Base-by-base conservation (phyloP, 2,888 invertebrate species). In the Tipula confusa region DNA sequence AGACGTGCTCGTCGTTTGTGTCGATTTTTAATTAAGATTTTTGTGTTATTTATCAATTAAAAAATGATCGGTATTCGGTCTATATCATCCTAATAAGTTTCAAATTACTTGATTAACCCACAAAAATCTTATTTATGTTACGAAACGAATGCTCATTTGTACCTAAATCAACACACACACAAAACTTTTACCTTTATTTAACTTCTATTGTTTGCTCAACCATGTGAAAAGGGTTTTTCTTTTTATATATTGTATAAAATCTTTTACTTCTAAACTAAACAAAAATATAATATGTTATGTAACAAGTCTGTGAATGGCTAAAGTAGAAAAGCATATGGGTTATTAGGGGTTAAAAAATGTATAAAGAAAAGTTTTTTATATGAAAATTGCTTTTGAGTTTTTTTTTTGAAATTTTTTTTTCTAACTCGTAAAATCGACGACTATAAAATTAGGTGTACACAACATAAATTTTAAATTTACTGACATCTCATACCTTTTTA, bases 221-320 rank as follows among this genome's bases (percentile, higher is more conserved):
- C 64, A 64, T 64, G 64, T 24, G 64, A 64, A 64, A 64, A 64
- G 64, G 64, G 64, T 64, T 64, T 64, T 64, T 38, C n/a, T n/a
- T n/a, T n/a, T n/a, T n/a, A n/a, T n/a, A n/a, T n/a, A n/a, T n/a
- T 31, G 7, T 31, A 64, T 24, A 24, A 9, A 18, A 64, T 64
- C 64, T 64, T 64, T 64, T 64, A 64, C 64, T 18, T 64, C 24
- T 64, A 24, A 64, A 64, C 64, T 64, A 64, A 64, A 64, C 64
- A 64, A 64, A 64, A 64, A 64, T 64, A n/a, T n/a, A n/a, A n/a
- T n/a, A n/a, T n/a, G n/a, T n/a, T n/a, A 64, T 64, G 64, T 64
- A 64, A 64, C 24, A 64, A 64, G 64, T 24, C 18, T 43, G 6
- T n/a, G 9, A 4, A 43, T n/a, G 4, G 7, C 6, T 43, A 43